Evolutionary conservation across 2,888 invertebrate genomes (phyloP).

Genomic region (Tinea pellionella): DNA sequence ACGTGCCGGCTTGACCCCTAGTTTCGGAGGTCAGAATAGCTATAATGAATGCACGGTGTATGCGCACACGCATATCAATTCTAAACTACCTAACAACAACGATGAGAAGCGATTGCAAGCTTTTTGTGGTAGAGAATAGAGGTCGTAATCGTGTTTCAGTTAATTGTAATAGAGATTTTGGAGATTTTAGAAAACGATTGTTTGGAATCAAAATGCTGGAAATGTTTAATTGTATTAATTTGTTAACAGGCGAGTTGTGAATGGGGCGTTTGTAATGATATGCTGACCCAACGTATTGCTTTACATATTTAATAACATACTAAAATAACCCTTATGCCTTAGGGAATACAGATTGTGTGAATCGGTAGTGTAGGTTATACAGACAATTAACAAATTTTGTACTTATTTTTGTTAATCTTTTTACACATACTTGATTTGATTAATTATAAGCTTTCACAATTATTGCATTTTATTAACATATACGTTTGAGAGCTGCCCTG

Average conservation of each 20-base stretch:
- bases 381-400: neutral
- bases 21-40: neutral
- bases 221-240: constrained; percentile 50
- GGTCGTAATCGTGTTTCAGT: neutral
- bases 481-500: too few species aligned
- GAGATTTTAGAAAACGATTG: constrained; percentile 30
- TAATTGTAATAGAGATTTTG: neutral
- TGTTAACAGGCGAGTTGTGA: constrained; percentile 13
- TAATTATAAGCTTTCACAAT: neutral
- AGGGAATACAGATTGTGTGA: neutral
- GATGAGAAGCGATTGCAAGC: neutral
- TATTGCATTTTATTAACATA: neutral
- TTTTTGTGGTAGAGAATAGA: neutral
- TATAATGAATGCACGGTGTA: neutral
- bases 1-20: neutral
- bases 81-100: neutral
- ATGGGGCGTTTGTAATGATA: neutral
- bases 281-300: neutral
- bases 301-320: neutral
- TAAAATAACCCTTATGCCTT: neutral
- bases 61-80: neutral
- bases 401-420: neutral
- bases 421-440: neutral
- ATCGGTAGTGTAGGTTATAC: neutral
- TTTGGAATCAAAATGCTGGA: constrained; percentile 55